These are phyloP conservation scores for Megalopta genalis DNA, from an alignment of 1,140 invertebrate genomes.

Conservation along the genomic window DNA sequence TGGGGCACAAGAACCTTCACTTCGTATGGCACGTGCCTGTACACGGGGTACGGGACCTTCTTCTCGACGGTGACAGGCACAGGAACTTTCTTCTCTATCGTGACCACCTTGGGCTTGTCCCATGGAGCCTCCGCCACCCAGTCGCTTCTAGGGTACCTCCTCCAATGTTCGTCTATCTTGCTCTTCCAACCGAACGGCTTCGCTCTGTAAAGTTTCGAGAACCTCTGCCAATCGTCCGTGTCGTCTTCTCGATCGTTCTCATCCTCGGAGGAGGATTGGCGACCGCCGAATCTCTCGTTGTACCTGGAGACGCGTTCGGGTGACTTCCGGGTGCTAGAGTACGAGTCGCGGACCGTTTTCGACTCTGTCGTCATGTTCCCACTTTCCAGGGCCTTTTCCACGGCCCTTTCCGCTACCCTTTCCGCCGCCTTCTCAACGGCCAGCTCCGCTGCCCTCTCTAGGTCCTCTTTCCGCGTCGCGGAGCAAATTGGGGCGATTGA, in stretches of 20 bases:
- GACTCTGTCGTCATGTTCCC: conserved; percentile 74
- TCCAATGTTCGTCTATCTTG: conserved; percentile 9
- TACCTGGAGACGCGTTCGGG: conserved; percentile 6
- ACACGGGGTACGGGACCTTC: conserved; percentile 79
- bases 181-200: background rate
- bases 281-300: background rate
- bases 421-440: conserved; percentile 76
- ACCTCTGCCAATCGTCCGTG: background rate
- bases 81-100: conserved; percentile 84
- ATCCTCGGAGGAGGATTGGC: background rate
- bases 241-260: conserved; percentile 16
- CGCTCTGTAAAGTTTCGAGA: background rate
- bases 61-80: conserved; percentile 86
- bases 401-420: conserved; percentile 74
- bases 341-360: conserved; percentile 70
- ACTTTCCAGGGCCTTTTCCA: conserved; percentile 74
- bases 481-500: conserved; percentile 48
- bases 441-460: conserved; percentile 75
- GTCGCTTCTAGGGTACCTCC: conserved; percentile 33
- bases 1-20: conserved; percentile 82
- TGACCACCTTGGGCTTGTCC: conserved; percentile 69
- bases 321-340: conserved; percentile 69
- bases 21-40: conserved; percentile 81
- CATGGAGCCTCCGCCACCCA: background rate
- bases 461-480: conserved; percentile 67